Evolutionary conservation across 2,797 vertebrate species (phyloP).

Genomic region (Scleropages formosus): DNA sequence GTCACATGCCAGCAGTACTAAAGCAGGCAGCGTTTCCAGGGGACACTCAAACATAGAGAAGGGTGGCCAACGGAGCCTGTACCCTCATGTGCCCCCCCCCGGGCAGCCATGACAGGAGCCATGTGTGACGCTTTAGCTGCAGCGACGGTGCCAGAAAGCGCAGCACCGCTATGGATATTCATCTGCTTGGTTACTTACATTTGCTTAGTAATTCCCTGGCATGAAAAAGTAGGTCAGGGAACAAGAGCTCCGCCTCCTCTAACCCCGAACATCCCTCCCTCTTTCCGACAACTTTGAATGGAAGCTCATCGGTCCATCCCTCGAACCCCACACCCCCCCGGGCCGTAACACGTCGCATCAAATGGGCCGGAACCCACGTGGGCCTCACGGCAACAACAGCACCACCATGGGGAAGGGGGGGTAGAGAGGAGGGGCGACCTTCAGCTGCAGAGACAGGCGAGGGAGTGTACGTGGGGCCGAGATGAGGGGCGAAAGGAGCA

Average conservation of each 20-base stretch:
- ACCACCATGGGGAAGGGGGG: background rate
- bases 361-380: background rate
- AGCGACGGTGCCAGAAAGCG: background rate
- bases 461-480: background rate
- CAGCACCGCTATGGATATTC: conserved; percentile 7
- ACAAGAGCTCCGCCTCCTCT: conserved; percentile 48
- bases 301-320: conserved; percentile 45
- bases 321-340: conserved; percentile 44
- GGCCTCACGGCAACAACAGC: conserved; percentile 4
- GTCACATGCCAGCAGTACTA: no score
- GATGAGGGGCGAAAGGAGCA: background rate
- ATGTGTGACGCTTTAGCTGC: conserved; percentile 4
- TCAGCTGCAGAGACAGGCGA: conserved; percentile 2
- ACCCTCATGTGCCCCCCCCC: background rate
- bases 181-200: conserved; percentile 27
- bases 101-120: background rate
- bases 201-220: conserved; percentile 35
- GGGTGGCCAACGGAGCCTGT: no score
- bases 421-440: background rate
- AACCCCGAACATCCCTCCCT: conserved; percentile 33
- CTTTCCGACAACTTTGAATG: conserved; percentile 38
- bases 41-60: no score
- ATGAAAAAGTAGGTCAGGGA: conserved; percentile 60
- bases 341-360: conserved; percentile 44
- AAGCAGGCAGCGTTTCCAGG: no score